These are phyloP conservation scores for Drosophila rhopaloa DNA, from an alignment of 1,140 invertebrate genomes.

Conservation along the genomic window DNA sequence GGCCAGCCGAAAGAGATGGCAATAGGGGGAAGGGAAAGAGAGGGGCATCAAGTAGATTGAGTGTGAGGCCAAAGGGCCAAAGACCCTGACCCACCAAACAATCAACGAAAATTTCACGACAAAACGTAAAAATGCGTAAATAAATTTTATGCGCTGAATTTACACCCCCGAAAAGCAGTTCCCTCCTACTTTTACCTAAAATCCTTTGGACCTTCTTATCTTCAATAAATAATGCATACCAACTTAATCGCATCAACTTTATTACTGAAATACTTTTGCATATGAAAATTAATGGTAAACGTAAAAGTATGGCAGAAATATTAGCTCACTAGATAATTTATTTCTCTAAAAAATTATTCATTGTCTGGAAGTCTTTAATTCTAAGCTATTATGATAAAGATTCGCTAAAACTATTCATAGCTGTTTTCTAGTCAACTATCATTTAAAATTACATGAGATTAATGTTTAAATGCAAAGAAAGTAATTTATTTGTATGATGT, in stretches of 20 bases:
- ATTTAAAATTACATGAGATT: too few species aligned
- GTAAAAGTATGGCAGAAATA: conserved; percentile 24
- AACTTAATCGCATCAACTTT: conserved; percentile 59
- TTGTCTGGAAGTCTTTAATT: too few species aligned
- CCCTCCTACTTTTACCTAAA: conserved; percentile 1
- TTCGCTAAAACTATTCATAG: too few species aligned
- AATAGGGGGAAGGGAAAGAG: neutral
- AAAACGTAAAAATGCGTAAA: conserved; percentile 81
- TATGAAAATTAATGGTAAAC: conserved; percentile 46
- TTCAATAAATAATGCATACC: conserved; percentile 73
- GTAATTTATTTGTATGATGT: too few species aligned
- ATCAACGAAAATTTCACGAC: conserved; percentile 80
- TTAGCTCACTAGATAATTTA: conserved; percentile 22
- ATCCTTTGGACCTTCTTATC: conserved; percentile 1
- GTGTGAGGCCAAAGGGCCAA: conserved; percentile 29
- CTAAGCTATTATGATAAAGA: too few species aligned
- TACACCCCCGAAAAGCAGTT: conserved; percentile 1
- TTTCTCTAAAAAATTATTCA: neutral
- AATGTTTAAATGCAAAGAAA: too few species aligned
- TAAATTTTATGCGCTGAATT: conserved; percentile 67
- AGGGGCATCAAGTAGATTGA: conserved; percentile 17
- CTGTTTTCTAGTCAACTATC: too few species aligned
- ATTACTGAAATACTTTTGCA: conserved; percentile 46
- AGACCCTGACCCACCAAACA: conserved; percentile 65
- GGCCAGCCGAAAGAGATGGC: conserved; percentile 1